These are phyloP conservation scores for Sebastolobus alascanus DNA, from an alignment of 2,797 vertebrate genomes.

Conservation along the genomic window DNA sequence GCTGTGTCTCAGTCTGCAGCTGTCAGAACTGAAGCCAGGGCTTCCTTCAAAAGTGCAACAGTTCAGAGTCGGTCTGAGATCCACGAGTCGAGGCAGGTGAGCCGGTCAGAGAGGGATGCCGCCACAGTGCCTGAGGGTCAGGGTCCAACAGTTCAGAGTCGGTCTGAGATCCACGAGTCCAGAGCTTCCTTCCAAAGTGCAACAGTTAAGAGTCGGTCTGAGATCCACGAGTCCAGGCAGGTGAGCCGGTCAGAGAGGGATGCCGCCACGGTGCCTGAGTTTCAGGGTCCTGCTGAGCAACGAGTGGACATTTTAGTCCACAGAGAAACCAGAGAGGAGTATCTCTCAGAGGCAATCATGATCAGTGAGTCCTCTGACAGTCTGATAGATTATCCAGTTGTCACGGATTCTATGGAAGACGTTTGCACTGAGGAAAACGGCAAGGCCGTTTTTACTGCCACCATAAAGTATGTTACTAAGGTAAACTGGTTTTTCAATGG, in stretches of 20 bases:
- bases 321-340: conserved; percentile 79
- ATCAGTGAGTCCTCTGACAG: conserved; percentile 67
- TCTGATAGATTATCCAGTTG: conserved; percentile 66
- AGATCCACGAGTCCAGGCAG: too few relatives aligned
- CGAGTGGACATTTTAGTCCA: conserved; percentile 61
- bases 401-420: conserved; percentile 82
- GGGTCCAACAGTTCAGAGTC: not conserved
- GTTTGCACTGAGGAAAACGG: conserved; percentile 83
- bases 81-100: conserved; percentile 59
- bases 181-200: too few relatives aligned
- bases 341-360: conserved; percentile 71
- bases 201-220: too few relatives aligned
- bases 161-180: too few relatives aligned
- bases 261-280: too few relatives aligned
- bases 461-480: conserved; percentile 82
- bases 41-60: conserved; percentile 64
- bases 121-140: too few relatives aligned
- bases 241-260: too few relatives aligned
- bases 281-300: conserved; percentile 51
- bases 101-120: too few relatives aligned
- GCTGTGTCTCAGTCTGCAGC: conserved; percentile 66
- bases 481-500: conserved; percentile 92
- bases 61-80: conserved; percentile 61
- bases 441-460: conserved; percentile 77
- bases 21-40: conserved; percentile 69